Base-by-base conservation (phyloP, 2,888 invertebrate species). In the Rutpela maculata region DNA sequence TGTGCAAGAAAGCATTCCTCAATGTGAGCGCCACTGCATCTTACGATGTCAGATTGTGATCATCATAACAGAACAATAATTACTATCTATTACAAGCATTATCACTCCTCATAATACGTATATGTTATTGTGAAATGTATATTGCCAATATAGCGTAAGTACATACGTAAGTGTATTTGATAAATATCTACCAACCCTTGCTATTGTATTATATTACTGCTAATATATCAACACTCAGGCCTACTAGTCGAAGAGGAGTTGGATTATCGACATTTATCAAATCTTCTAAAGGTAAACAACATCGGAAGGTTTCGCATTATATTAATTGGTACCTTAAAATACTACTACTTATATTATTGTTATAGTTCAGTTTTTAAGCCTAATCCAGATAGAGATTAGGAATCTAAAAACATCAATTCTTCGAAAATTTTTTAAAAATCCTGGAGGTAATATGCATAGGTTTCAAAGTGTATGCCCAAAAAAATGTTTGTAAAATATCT, bases 91-190 rank as follows among this genome's bases (percentile, higher is more conserved):
- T 57, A 57, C 69, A 57, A 35, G 35, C 69, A 57, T 59, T 69
- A 57, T 65, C 57, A 31, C 38, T 69, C 2, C 18, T 31, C 11
- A 18, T 69, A 69, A 69, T 69, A n/a, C 18, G 31, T 18, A 35
- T 69, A 57, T 55, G 69, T 59, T 69, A 69, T 35, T 69, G 35
- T 69, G 69, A 69, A 69, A 69, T 69, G 69, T 69, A 69, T 69
- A 69, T 59, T 59, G 69, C 59, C 69, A 69, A 69, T 69, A 57
- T 18, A 31, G 26, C 59, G 18, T 38, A 57, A 69, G 69, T 57
- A 59, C 59, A 35, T 69, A 57, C 57, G 15, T 59, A 69, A 69
- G 69, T 69, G 57, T 69, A 57, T 69, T 69, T 59, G 57, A 69
- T 69, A 69, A 57, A 56, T 69, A 69, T 18, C 35, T 17, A 19